A percentile compares a stretch with the other conserved stretches of the same genome.
Evolutionary conservation across 2,888 invertebrate genomes (phyloP).

Genomic region (Alloscopus bannaensis): DNA sequence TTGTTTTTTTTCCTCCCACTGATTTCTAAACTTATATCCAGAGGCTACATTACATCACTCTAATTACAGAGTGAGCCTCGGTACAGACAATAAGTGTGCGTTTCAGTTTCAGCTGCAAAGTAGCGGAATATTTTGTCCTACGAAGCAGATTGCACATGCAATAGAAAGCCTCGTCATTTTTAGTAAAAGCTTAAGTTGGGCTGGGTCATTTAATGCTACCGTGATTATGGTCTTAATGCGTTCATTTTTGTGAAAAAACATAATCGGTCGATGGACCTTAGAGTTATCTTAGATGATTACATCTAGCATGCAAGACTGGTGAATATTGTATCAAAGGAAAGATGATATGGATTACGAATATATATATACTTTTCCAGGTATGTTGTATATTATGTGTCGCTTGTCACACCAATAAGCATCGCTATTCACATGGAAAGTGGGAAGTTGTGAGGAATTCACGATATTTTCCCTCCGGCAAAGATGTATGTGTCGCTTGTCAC

Average conservation of each 20-base stretch:
- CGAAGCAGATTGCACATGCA: neutral
- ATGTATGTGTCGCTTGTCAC: neutral
- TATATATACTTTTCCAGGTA: conserved; percentile 7
- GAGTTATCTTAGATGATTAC: conserved; percentile 39
- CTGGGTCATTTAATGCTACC: conserved; percentile 59
- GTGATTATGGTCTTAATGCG: conserved; percentile 52
- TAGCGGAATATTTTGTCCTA: too few relatives aligned
- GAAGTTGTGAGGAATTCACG: neutral
- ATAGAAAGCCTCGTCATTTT: too few relatives aligned
- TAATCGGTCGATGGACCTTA: conserved; percentile 60
- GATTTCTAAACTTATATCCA: too few relatives aligned
- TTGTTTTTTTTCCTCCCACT: too few relatives aligned
- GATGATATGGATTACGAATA: neutral
- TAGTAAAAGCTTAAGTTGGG: conserved; percentile 43
- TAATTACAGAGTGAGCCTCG: too few relatives aligned
- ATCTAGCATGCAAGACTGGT: conserved; percentile 28
- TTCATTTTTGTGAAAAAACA: conserved; percentile 27
- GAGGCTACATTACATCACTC: too few relatives aligned
- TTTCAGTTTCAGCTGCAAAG: too few relatives aligned
- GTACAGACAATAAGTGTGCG: too few relatives aligned
- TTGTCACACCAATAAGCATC: conserved; percentile 11
- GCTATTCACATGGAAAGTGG: conserved; percentile 4
- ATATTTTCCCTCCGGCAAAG: conserved; percentile 11
- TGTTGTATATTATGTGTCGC: neutral
- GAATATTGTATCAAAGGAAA: too few relatives aligned